A percentile compares a stretch with the other conserved stretches of the same genome.
phyloP scores from a whole-genome alignment of 1,140 invertebrate genomes.

The Sesamia nonagrioides region DNA sequence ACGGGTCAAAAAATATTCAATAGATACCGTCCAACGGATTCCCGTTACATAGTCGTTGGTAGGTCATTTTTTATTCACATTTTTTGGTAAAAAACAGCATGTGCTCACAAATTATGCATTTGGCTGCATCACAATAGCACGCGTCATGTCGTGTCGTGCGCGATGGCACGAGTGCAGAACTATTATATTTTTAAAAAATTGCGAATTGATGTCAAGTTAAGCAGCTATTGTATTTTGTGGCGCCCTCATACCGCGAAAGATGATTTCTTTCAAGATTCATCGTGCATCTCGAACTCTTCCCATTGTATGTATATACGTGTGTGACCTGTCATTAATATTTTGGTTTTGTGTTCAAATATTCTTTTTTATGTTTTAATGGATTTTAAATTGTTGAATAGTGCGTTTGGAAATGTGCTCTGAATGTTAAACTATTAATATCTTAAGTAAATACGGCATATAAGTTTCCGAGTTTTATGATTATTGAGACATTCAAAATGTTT shows the following conservation, averaged over 20 bases:
- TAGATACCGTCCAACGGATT: constrained; percentile 73
- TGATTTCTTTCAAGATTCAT: constrained; percentile 47
- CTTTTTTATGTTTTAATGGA: constrained; percentile 19
- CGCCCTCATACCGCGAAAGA: constrained; percentile 63
- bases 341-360: constrained; percentile 19
- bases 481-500: constrained; percentile 18
- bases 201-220: constrained; percentile 78
- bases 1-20: constrained; percentile 82
- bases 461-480: constrained; percentile 19
- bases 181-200: constrained; percentile 78
- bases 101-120: constrained; percentile 87
- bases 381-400: constrained; percentile 9
- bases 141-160: constrained; percentile 58
- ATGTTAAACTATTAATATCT: constrained; percentile 3
- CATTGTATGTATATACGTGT: not conserved
- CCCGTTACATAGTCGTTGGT: constrained; percentile 75
- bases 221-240: constrained; percentile 70
- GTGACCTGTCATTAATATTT: constrained; percentile 19
- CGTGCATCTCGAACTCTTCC: constrained; percentile 23
- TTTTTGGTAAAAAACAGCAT: constrained; percentile 83
- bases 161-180: constrained; percentile 73
- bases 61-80: constrained; percentile 80
- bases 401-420: not conserved
- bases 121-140: constrained; percentile 79
- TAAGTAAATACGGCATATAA: not conserved